Base-by-base conservation (phyloP, 1,140 invertebrate genomes). In the Ephestia elutella region DNA sequence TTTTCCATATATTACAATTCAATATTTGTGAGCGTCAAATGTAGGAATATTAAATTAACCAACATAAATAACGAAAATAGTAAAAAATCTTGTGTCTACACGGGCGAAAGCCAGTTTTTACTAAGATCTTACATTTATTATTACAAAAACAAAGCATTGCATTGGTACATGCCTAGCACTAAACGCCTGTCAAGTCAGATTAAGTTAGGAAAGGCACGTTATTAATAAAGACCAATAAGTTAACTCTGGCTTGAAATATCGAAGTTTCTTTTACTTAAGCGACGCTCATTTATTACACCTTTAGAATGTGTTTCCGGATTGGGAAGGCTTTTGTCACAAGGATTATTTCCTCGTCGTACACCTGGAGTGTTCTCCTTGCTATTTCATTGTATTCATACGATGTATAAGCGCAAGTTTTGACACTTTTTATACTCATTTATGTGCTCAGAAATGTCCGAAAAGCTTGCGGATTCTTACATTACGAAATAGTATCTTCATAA, bases 151-250 rank as follows among this genome's bases (percentile, higher is more conserved):
- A 35, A 35, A 77, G 85, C 84, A 87, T 83, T 81, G 66, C 76
- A 73, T 80, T 72, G 75, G 61, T 75, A 73, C 80, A 73, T 79
- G 82, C 83, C 76, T 71, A 67, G 71, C 69, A 75, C 75, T 82
- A 78, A 75, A 80, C 77, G 76, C 80, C 72, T 83, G 83, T 82
- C 81, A 82, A 86, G 82, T 86, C 81, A 83, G 82, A 87, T 87
- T 87, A 87, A 86, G 78, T 83, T 83, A 83, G 76, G 79, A 83
- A 85, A 83, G 77, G 75, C 71, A 67, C 63, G 68, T 84, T 84
- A 86, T 86, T 87, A 87, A 87, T 87, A 87, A 86, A 78, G 68
- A 72, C 80, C 82, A 84, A 87, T 87, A 87, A 86, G 73, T 87
- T 87, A 84, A 77, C 75, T 69, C 65, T 60, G 66, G 69, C 70